Percentiles rank a stretch among this genome's conserved stretches.
phyloP scores from a whole-genome alignment of 2,888 invertebrate species.

The Pollenia amentaria region DNA sequence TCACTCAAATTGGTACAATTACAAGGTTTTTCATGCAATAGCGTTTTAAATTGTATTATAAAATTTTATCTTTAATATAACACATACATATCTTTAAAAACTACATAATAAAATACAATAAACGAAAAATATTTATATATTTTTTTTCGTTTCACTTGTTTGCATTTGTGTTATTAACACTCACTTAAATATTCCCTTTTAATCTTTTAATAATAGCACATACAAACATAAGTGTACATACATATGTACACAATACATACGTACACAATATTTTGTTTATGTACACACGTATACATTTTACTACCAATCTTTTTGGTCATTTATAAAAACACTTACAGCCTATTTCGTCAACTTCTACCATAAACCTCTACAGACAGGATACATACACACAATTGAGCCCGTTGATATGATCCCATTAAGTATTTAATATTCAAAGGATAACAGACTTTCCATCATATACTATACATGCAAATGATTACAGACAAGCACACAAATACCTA shows the following conservation, averaged over 20 bases:
- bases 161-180: constrained; percentile 60
- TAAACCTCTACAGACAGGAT: constrained; percentile 50
- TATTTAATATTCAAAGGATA: constrained; percentile 76
- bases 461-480: background rate
- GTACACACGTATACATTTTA: background rate
- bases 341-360: constrained; percentile 55
- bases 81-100: no score
- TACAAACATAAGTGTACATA: background rate
- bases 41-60: no score
- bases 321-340: constrained; percentile 34
- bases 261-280: background rate
- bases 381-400: constrained; percentile 47
- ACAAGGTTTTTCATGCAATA: no score
- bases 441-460: constrained; percentile 58
- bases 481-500: background rate
- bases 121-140: background rate
- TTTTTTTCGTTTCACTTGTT: constrained; percentile 3
- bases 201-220: constrained; percentile 5
- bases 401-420: constrained; percentile 71
- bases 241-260: background rate
- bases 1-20: no score
- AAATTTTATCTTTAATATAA: no score
- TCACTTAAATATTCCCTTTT: constrained; percentile 60
- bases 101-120: no score
- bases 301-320: background rate